Evolutionary conservation across 2,113 vertebrate genomes (phyloP).

Genomic region (Blennius ocellaris): DNA sequence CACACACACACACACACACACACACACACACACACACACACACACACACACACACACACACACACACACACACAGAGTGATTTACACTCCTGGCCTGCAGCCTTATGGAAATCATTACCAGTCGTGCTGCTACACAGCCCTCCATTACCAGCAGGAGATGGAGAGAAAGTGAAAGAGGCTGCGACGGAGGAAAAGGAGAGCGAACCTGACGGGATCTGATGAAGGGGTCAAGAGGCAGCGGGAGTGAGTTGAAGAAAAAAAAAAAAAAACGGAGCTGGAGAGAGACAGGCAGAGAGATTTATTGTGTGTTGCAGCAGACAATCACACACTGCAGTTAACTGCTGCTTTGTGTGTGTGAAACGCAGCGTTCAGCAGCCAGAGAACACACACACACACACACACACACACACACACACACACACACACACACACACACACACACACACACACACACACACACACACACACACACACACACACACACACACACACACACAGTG

Average conservation of each 20-base stretch:
- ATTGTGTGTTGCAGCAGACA: slow-evolving; percentile 73
- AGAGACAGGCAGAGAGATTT: slow-evolving; percentile 67
- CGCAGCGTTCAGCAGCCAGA: slow-evolving; percentile 16
- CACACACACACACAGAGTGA: slow-evolving; percentile 51
- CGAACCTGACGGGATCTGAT: slow-evolving; percentile 40
- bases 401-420: not conserved
- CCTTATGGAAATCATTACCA: slow-evolving; percentile 81
- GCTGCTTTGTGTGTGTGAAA: slow-evolving; percentile 37
- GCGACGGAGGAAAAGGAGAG: slow-evolving; percentile 44
- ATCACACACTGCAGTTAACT: slow-evolving; percentile 64
- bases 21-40: not conserved
- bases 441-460: not conserved
- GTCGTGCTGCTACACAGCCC: slow-evolving; percentile 68
- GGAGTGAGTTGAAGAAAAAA: slow-evolving; percentile 61
- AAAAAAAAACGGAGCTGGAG: slow-evolving; percentile 44
- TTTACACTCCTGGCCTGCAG: slow-evolving; percentile 67
- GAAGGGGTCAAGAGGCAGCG: slow-evolving; percentile 62
- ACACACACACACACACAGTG: not conserved
- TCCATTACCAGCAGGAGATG: slow-evolving; percentile 72
- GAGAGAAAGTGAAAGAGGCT: slow-evolving; percentile 53
- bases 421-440: not conserved
- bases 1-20: too few relatives aligned
- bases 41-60: slow-evolving; percentile 16
- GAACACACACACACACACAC: slow-evolving; percentile 10
- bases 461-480: not conserved